Base-by-base conservation (phyloP, 2,113 vertebrate genomes). In the Mionectes macconnelli region DNA sequence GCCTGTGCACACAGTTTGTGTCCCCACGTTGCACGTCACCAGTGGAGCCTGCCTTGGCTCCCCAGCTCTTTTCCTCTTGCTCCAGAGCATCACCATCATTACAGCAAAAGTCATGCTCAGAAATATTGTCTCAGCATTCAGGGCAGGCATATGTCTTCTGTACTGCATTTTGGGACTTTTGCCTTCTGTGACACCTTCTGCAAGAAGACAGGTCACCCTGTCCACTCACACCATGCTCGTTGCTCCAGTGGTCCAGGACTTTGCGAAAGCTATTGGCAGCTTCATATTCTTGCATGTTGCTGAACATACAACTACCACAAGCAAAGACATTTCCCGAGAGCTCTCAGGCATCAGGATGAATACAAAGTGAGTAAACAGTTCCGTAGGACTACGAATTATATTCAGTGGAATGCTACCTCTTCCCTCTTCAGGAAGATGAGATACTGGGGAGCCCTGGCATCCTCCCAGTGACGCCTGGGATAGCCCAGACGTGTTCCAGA, bases 1-100 rank as follows among this genome's bases (percentile, higher is more conserved):
- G 47, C 55, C 31, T 27, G 35, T 6, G 17, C 0, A 0, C 14
- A 47, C 31, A 15, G 62, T 67, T 82, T 68, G 24, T 14, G 39
- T 47, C 50, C 25, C 59, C 19, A 1, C 2, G 7, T 22, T 30
- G 13, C 16, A 2, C 6, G 6, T 47, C 49, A 4, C 37, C 0
- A 0, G 21, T 4, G n/a, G 53, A 63, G 39, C 24, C 69, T 87
- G 52, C 40, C 52, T 47, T 35, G 42, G 7, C n/a, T 84, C 33
- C 42, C n/a, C 2, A 4, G 60, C 53, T 55, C 28, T 1, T 3
- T 22, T 77, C 5, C 19, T 53, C 50, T 50, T 66, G 59, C 33
- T 35, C 33, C 4, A 10, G 35, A 47, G 12, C 35, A 25, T 72
- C 15, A 1, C 27, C 9, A 3, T 28, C 1, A 0, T 37, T 56